A percentile compares a stretch with the other conserved stretches of the same genome.
Evolutionary conservation across 2,797 vertebrate genomes (phyloP).

Genomic region (Vespertilio murinus): DNA sequence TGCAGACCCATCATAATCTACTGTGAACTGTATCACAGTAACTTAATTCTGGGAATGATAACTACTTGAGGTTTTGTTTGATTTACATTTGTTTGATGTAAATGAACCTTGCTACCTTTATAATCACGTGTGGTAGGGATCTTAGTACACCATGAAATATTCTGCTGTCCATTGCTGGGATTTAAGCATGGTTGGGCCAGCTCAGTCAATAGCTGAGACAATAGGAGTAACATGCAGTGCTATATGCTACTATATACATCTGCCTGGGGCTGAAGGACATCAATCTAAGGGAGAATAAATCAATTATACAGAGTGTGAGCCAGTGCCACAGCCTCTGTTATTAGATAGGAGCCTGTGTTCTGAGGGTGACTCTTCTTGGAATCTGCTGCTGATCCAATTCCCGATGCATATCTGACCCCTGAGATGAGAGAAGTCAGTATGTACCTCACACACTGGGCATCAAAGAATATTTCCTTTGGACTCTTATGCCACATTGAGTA

Average conservation of each 20-base stretch:
- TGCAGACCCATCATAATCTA: background rate
- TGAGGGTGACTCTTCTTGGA: background rate
- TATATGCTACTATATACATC: background rate
- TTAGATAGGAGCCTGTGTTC: background rate
- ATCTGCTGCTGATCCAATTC: background rate
- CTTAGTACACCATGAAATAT: background rate
- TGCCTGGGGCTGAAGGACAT: background rate
- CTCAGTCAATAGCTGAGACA: background rate
- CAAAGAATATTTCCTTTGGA: background rate
- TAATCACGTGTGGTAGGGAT: background rate
- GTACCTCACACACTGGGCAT: background rate
- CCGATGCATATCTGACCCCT: background rate
- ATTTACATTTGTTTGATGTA: conserved; percentile 28
- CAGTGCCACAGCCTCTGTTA: background rate
- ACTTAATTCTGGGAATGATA: conserved; percentile 17
- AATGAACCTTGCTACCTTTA: background rate
- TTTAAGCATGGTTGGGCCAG: background rate
- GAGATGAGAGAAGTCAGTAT: background rate
- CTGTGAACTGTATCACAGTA: background rate
- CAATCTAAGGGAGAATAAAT: background rate
- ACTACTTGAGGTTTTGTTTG: background rate
- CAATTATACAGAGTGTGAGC: background rate
- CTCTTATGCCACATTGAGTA: background rate
- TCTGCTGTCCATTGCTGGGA: background rate
- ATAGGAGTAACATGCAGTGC: background rate